These are phyloP conservation scores for Spinus olivaceus DNA, from an alignment of 2,797 vertebrate genomes.

Conservation along the genomic window DNA sequence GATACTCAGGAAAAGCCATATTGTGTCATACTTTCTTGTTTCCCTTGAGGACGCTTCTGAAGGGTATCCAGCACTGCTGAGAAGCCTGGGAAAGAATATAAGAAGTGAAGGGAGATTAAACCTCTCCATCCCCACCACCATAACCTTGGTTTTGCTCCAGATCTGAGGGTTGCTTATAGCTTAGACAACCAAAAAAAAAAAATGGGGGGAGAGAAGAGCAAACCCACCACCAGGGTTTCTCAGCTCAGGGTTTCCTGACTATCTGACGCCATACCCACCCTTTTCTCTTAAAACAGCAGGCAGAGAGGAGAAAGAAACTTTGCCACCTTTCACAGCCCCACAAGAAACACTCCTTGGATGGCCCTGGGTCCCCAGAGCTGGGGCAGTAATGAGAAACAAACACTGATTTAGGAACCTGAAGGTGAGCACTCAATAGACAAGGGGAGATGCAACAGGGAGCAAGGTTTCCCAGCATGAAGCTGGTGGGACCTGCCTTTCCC, in stretches of 20 bases:
- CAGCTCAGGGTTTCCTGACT: background rate
- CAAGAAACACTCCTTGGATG: background rate
- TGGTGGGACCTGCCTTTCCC: background rate
- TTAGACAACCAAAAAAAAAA: background rate
- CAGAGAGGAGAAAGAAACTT: background rate
- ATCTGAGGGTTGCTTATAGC: background rate
- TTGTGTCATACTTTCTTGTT: background rate
- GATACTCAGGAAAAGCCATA: background rate
- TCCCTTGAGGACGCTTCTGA: background rate
- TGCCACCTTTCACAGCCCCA: background rate
- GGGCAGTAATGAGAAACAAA: background rate
- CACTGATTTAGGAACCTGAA: background rate
- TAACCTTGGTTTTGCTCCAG: background rate
- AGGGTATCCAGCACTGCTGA: background rate
- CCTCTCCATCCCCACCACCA: background rate
- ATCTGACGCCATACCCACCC: background rate
- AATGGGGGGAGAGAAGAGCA: background rate
- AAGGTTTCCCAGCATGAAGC: background rate
- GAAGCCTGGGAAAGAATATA: background rate
- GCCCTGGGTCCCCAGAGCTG: background rate
- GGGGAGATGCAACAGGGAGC: rapidly evolving
- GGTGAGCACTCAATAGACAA: rapidly evolving
- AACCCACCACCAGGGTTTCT: background rate
- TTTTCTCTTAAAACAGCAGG: background rate
- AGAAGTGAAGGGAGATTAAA: background rate